A percentile compares a stretch with the other conserved stretches of the same genome.
These are phyloP conservation scores for Cephalopachus bancanus DNA, from an alignment of 2,797 vertebrate genomes.

Conservation along the genomic window DNA sequence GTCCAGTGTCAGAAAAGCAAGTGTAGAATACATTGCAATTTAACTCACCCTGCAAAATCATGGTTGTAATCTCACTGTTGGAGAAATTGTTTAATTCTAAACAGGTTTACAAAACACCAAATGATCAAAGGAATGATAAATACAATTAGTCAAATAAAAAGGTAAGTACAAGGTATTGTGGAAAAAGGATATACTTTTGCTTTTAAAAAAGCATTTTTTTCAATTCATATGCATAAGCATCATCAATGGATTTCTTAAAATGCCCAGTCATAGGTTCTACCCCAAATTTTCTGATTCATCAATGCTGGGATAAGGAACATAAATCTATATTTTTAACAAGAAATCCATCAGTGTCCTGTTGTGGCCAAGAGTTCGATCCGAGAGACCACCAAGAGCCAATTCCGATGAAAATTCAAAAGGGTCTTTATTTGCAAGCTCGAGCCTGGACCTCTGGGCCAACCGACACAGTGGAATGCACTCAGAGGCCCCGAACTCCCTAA, in stretches of 20 bases:
- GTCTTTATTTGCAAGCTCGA: too few species aligned
- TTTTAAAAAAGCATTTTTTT: not conserved
- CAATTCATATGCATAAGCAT: not conserved
- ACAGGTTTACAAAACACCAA: conserved; percentile 64
- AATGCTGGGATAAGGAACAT: not conserved
- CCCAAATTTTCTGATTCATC: conserved; percentile 28
- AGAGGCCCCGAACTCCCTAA: too few species aligned
- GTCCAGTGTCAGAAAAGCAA: conserved; percentile 70
- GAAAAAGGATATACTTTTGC: not conserved
- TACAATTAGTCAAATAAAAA: conserved; percentile 57
- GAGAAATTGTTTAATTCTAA: conserved; percentile 32
- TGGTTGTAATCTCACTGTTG: conserved; percentile 67
- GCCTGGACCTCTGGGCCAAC: too few species aligned
- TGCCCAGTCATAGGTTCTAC: not conserved
- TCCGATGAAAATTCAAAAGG: too few species aligned
- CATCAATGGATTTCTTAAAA: conserved; percentile 54
- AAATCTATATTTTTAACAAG: conserved; percentile 3
- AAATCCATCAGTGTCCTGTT: not conserved
- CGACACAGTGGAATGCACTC: too few species aligned
- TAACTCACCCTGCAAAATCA: conserved; percentile 62
- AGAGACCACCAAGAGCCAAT: too few species aligned
- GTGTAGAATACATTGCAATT: conserved; percentile 32
- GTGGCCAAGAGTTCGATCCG: too few species aligned
- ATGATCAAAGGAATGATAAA: conserved; percentile 69
- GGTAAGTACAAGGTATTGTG: not conserved